These are phyloP conservation scores for Epistrophe grossulariae DNA, from an alignment of 2,888 invertebrate species.

Conservation along the genomic window DNA sequence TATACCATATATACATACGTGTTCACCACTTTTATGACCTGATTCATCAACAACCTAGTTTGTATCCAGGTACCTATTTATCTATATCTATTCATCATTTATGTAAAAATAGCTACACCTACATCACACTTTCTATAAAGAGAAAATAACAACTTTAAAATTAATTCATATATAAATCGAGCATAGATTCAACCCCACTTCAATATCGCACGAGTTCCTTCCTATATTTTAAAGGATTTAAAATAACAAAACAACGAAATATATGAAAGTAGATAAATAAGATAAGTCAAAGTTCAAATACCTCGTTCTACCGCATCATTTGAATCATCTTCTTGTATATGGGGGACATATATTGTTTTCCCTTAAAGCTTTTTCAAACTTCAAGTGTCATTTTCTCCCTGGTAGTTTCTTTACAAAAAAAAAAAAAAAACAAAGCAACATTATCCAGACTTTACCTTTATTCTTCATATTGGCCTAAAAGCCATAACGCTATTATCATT, in stretches of 20 bases:
- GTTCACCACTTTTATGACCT: constrained; percentile 13
- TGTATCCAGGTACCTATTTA: constrained; percentile 8
- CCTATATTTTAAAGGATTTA: background rate
- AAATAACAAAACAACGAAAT: background rate
- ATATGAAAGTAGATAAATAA: background rate
- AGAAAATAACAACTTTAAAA: background rate
- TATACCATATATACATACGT: no score
- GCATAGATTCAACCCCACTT: background rate
- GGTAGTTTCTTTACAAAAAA: background rate
- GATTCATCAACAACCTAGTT: constrained; percentile 4
- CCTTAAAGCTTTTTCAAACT: constrained; percentile 31
- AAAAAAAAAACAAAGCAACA: background rate
- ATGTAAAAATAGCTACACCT: no score
- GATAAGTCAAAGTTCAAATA: constrained; percentile 50
- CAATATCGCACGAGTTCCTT: background rate
- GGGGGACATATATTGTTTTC: constrained; percentile 11
- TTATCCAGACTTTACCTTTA: background rate
- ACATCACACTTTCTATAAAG: background rate
- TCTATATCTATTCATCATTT: no score
- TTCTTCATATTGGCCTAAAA: background rate
- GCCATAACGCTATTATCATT: constrained; percentile 16
- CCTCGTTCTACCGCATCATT: constrained; percentile 26
- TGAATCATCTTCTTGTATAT: background rate
- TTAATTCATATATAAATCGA: background rate
- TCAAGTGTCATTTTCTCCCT: constrained; percentile 39